Evolutionary conservation across 2,113 vertebrate species (phyloP).

Genomic region (Ardeotis arabs): DNA sequence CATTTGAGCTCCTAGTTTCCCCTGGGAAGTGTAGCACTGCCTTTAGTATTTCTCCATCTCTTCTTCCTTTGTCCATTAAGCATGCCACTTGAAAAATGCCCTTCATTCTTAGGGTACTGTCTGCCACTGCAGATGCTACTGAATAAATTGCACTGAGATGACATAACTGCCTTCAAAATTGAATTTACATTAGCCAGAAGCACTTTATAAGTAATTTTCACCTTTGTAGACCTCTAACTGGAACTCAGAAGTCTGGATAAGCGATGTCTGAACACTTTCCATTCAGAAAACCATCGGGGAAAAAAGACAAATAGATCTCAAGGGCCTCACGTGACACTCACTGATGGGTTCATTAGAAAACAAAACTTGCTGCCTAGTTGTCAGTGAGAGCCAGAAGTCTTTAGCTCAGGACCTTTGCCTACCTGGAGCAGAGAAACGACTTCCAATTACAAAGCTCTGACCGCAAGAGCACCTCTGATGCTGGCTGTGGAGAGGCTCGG

Average conservation of each 20-base stretch:
- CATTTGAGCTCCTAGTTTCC: not conserved
- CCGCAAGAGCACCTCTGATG: not conserved
- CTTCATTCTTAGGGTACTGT: not conserved
- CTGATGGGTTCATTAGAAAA: not conserved
- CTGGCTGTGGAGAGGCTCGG: not conserved
- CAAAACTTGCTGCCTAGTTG: not conserved
- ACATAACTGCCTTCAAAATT: not conserved
- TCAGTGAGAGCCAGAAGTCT: not conserved
- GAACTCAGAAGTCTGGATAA: slow-evolving; percentile 16
- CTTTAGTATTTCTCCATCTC: not conserved
- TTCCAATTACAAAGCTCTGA: not conserved
- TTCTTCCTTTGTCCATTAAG: not conserved
- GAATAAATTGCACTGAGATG: not conserved
- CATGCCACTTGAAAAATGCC: not conserved
- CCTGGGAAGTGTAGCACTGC: not conserved
- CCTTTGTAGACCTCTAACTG: not conserved
- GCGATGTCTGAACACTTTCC: not conserved
- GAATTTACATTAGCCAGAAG: slow-evolving; percentile 39
- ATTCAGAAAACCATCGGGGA: not conserved
- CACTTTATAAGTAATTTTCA: slow-evolving; percentile 26
- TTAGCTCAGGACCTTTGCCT: not conserved
- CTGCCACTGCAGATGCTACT: not conserved
- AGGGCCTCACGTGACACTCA: not conserved
- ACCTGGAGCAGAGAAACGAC: not conserved
- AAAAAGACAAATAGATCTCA: not conserved